A percentile compares a stretch with the other conserved stretches of the same genome.
These are phyloP conservation scores for Sialis lutaria DNA, from an alignment of 2,888 invertebrate species.

Conservation along the genomic window DNA sequence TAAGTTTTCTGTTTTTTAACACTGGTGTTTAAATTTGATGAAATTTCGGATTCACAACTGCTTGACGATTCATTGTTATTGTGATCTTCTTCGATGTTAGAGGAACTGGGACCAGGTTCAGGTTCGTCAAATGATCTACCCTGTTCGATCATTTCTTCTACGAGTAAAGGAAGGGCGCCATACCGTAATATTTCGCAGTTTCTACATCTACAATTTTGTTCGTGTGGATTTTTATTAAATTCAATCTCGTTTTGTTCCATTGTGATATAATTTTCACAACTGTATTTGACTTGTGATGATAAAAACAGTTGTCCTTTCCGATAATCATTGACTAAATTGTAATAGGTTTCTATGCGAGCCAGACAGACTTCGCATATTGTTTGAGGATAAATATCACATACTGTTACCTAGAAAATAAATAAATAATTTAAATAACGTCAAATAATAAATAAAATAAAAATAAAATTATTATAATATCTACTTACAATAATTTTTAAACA, in stretches of 20 bases:
- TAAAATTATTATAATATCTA: background rate
- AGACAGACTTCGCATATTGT: constrained; percentile 1
- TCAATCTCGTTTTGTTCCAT: background rate
- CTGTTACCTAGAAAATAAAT: background rate
- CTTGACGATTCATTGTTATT: too few relatives aligned
- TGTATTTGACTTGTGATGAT: background rate
- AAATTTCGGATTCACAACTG: too few relatives aligned
- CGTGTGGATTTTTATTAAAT: background rate
- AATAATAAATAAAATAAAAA: background rate
- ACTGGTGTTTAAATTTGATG: too few relatives aligned
- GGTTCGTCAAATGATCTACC: background rate
- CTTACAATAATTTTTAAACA: constrained; percentile 4
- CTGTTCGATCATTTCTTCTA: background rate
- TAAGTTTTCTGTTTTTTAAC: constrained; percentile 10
- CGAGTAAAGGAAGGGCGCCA: background rate
- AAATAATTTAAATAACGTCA: background rate
- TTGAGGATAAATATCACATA: background rate
- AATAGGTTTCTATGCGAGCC: background rate
- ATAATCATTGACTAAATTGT: constrained; percentile 1
- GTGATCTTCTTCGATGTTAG: too few relatives aligned
- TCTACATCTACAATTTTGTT: background rate
- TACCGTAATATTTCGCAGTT: background rate
- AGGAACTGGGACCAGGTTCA: background rate
- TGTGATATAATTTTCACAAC: background rate
- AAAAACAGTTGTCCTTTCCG: constrained; percentile 1